Base-by-base conservation (phyloP, 2,113 vertebrate genomes). In the Prunella himalayana region DNA sequence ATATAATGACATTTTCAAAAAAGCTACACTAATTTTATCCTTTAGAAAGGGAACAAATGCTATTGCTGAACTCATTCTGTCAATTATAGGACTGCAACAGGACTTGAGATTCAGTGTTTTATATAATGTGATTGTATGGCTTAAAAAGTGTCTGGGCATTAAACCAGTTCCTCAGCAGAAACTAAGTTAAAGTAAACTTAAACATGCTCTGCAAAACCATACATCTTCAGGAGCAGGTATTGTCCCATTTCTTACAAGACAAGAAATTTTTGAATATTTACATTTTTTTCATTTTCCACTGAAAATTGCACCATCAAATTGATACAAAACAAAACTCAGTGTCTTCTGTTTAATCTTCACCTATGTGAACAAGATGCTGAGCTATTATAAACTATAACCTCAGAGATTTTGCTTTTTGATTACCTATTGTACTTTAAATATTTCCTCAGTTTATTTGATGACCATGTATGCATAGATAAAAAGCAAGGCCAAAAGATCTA, bases 11-110 rank as follows among this genome's bases (percentile, higher is more conserved):
- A 53, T 50, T 81, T 72, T 11, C 14, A 91, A 86, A 82, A 82
- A 71, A 84, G 7, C 14, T 75, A 54, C 21, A 84, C 44, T 75
- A 59, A 89, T 89, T 84, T 90, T 68, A 51, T 84, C 72, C 83
- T 81, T 84, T 81, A 70, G 39, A 94, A 94, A 81, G 45, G 22
- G 39, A 94, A 81, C 56, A 7, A 83, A 89, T 83, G 30, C 44
- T 61, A 83, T 45, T 88, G 25, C 31, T 95, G 89, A 86, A 88
- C 81, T 92, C 47, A 66, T 86, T 94, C 91, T 94, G 77, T 66
- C 83, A 89, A 31, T 78, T 94, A 78, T 1, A 86, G 33, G 44
- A 80, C 61, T 69, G 54, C 13, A 90, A 90, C 28, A 95, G 59
- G 54, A 54, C 51, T 63, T 63, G 18, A 86, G 35, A 63, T 66